Evolutionary conservation across 2,113 vertebrate species (phyloP), one percentile per base, ranked within the genome.

Genomic region (Origma solitaria): DNA sequence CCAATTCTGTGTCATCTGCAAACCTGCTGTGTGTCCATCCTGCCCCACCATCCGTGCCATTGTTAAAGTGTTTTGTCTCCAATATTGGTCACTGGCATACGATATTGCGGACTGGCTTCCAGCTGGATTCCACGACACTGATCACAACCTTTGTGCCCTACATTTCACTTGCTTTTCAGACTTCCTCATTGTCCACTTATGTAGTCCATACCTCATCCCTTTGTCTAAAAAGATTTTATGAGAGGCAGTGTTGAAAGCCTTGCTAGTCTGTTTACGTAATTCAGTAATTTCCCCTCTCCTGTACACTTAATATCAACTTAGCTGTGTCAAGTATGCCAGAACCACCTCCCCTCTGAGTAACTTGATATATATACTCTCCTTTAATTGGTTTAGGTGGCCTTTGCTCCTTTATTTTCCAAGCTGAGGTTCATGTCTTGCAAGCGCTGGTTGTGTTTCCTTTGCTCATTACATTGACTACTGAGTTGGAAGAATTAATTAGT

Each of bases 401-500:
- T 95, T 94, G 80, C 83, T 79, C 77, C 47, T 93, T 87, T 76
- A 22, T 93, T 90, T 94, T 82, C 62, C 57, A 87, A 92, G 61
- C 60, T 54, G 70, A 89, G 11, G 80, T 79, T 95, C 54, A 64
- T 76, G 42, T 90, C 61, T 92, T 87, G 81, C 57, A 92, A 82
- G 71, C 92, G 65, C 49, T 85, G 27, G 64, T 72, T 93, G 65
- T 90, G 82, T 88, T 93, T 86, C 51, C 86, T 94, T 82, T 54
- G 69, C 94, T 95, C 88, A 95, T 96, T 97, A 94, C 75, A 90
- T 85, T 42, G 82, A 86, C 92, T 89, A 91, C 91, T 92, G 90
- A 96, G 91, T 79, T 94, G 95, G 95, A 96, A 96, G 94, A 92
- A 95, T 96, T 96, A 96, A 97, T 96, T 96, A 92, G 92, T 89